phyloP scores from a whole-genome alignment of 2,797 vertebrate genomes.

The Somateria mollissima region DNA sequence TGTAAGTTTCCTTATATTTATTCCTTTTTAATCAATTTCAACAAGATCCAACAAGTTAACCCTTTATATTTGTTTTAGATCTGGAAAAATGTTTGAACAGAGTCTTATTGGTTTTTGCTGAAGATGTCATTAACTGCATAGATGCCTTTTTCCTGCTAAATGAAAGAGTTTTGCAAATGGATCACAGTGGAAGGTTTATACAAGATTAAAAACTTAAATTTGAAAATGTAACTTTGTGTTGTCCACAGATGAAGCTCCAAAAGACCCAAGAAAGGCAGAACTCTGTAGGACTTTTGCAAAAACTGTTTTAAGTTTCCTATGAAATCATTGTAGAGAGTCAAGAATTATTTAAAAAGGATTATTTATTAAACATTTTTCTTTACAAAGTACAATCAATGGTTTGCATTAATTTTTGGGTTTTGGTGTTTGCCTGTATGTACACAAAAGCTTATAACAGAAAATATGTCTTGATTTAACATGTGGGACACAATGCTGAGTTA shows the following conservation, averaged over 20 bases:
- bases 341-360: constrained; percentile 81
- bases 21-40: constrained; percentile 23
- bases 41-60: constrained; percentile 16
- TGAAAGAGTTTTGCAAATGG: constrained; percentile 73
- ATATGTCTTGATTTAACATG: constrained; percentile 65
- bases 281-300: not conserved
- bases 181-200: constrained; percentile 75
- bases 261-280: not conserved
- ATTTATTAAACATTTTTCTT: constrained; percentile 84
- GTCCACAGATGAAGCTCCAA: not conserved
- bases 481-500: constrained; percentile 58
- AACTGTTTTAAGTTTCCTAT: not conserved
- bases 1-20: not conserved
- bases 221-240: constrained; percentile 21
- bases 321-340: constrained; percentile 60
- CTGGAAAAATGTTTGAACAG: constrained; percentile 75
- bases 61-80: constrained; percentile 45
- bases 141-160: constrained; percentile 73
- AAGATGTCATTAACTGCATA: constrained; percentile 67
- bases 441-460: constrained; percentile 76
- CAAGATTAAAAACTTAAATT: constrained; percentile 71
- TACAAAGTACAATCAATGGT: constrained; percentile 83
- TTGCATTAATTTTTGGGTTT: constrained; percentile 60
- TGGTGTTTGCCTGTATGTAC: constrained; percentile 75
- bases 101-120: constrained; percentile 76